Conservation (phyloP, 2,888 invertebrate species). For the Orthonychiurus folsomi region DNA sequence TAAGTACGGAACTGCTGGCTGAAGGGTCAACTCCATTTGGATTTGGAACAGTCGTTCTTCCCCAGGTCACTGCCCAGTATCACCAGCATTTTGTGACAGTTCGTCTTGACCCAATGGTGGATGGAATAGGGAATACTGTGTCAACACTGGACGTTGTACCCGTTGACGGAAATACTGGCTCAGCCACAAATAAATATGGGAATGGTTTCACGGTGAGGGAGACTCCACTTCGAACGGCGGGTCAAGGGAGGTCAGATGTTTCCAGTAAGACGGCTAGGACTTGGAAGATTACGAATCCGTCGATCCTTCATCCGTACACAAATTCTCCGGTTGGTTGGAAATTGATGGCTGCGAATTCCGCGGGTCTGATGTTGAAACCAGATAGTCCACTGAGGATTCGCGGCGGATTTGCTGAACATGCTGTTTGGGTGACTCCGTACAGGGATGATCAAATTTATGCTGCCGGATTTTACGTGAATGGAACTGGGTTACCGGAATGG, state of each 20-base stretch:
- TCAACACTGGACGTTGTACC: constrained; percentile 26
- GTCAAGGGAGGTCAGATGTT: constrained; percentile 23
- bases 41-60: constrained; percentile 17
- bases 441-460: constrained; percentile 29
- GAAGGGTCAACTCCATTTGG: constrained; percentile 1
- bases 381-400: constrained; percentile 29
- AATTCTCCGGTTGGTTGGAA: constrained; percentile 32
- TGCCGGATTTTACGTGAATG: constrained; percentile 23
- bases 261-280: constrained; percentile 19
- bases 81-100: constrained; percentile 36
- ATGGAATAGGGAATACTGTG: constrained; percentile 28
- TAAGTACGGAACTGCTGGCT: constrained; percentile 18
- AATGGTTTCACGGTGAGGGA: constrained; percentile 31
- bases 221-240: constrained; percentile 17
- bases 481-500: constrained; percentile 18
- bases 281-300: constrained; percentile 33
- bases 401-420: constrained; percentile 33
- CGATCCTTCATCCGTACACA: constrained; percentile 27
- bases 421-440: constrained; percentile 32
- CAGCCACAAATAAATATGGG: constrained; percentile 26
- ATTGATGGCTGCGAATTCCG: constrained; percentile 19
- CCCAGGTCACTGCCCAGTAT: constrained; percentile 29
- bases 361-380: constrained; percentile 20
- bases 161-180: constrained; percentile 17
- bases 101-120: constrained; percentile 34